phyloP scores from a whole-genome alignment of 2,797 vertebrate genomes.

The Eurystomus glaucurus region DNA sequence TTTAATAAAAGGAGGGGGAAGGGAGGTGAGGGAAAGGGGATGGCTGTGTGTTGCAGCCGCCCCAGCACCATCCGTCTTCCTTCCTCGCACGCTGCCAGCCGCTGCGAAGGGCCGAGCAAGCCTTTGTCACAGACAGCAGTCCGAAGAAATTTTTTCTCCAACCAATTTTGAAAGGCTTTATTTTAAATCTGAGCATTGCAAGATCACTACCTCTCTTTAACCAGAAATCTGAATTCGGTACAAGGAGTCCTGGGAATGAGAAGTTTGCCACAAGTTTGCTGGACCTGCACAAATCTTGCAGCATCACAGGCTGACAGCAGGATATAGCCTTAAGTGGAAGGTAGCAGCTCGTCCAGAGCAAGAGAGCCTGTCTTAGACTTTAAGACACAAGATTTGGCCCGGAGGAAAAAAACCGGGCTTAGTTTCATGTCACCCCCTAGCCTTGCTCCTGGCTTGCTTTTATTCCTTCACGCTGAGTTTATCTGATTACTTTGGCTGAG shows the following conservation, averaged over 20 bases:
- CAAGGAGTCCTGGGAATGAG: not conserved
- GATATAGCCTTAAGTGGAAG: not conserved
- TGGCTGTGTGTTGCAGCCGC: not conserved
- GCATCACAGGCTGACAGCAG: not conserved
- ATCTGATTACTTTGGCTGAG: conserved; percentile 28
- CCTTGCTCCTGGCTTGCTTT: conserved; percentile 33
- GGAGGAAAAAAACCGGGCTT: not conserved
- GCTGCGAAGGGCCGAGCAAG: not conserved
- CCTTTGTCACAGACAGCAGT: not conserved
- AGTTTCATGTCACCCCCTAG: not conserved
- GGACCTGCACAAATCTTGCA: not conserved
- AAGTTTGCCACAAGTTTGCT: not conserved
- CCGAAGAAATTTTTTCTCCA: not conserved
- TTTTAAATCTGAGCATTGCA: not conserved
- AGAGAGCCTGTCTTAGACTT: not conserved
- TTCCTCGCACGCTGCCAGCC: accelerated
- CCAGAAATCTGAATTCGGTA: not conserved
- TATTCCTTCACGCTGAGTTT: conserved; percentile 60
- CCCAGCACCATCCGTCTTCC: not conserved
- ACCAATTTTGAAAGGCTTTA: not conserved
- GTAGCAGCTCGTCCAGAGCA: not conserved
- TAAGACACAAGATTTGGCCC: not conserved
- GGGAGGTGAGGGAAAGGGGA: not conserved
- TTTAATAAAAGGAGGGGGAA: conserved; percentile 76
- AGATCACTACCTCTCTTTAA: not conserved